Base-by-base conservation (phyloP, 2,888 invertebrate species). In the Ophioninae sp. region DNA sequence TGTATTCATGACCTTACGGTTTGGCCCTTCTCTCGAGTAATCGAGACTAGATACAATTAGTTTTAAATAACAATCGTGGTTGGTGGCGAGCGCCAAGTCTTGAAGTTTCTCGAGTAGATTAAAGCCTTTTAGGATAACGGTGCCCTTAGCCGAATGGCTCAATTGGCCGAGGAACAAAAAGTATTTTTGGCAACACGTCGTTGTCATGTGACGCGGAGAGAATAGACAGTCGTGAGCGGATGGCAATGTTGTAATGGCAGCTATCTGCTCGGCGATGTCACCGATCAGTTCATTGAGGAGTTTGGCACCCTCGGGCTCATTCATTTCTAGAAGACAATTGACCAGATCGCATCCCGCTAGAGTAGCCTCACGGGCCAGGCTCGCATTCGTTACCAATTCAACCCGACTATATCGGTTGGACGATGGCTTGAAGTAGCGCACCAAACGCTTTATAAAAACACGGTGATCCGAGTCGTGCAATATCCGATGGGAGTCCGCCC, bases 21-120 rank as follows among this genome's bases (percentile, higher is more conserved):
- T 95, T 88, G 94, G 95, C 2, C 96, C 96, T 82, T 96, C 96
- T 73, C 95, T 94, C 3, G 96, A 95, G 92, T 99, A 99, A 93
- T 99, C 98, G 88, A 99, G 94, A 86, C 97, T 97, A 6, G 99
- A 98, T 83, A 98, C 95, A 77, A 98, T 97, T 83, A 99, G 94
- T 93, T 99, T 99, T 0, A 98, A 96, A 92, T 99, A 99, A 91
- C 97, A 97, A 89, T 98, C 97, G 92, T 98, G 97, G 89, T 96
- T 96, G 5, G 97, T 97, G 68, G 95, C 95, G 10, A 96, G 95
- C 1, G 98, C 97, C 87, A 98, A 93, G 89, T 97, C 96, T 89
- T 97, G 94, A 79, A 98, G 94, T 58, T 90, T 91, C 9, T 92
- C 91, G 59, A 93, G 85, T 37, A 93, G 83, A 83, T 91, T 89